These are phyloP conservation scores for Quadroppia sp. DNA, from an alignment of 2,888 invertebrate genomes.

Conservation along the genomic window DNA sequence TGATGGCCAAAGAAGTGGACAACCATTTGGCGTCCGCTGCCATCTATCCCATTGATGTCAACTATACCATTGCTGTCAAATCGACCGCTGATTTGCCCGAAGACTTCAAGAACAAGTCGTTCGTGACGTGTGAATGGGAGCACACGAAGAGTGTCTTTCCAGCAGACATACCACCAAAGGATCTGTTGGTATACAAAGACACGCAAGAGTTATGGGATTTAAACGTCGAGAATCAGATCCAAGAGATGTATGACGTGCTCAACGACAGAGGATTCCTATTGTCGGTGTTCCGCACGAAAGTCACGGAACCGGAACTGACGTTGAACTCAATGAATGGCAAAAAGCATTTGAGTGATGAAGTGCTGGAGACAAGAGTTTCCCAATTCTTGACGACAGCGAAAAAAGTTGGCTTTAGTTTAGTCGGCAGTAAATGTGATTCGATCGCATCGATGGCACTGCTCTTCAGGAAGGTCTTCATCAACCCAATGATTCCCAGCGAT, in stretches of 20 bases:
- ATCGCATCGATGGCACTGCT: conserved; percentile 59
- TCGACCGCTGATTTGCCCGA: conserved; percentile 52
- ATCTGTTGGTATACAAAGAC: conserved; percentile 50
- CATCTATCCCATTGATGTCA: conserved; percentile 54
- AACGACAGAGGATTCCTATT: conserved; percentile 67
- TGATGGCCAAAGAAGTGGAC: conserved; percentile 28
- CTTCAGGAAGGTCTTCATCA: conserved; percentile 58
- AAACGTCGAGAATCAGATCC: conserved; percentile 43
- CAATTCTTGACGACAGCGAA: neutral
- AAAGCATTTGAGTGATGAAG: neutral
- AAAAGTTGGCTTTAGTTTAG: conserved; percentile 40
- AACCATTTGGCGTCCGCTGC: conserved; percentile 38
- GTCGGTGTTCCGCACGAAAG: conserved; percentile 48
- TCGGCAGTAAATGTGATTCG: conserved; percentile 61
- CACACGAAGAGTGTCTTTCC: conserved; percentile 56
- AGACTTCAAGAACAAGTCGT: conserved; percentile 50
- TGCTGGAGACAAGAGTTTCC: neutral
- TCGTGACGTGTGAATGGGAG: conserved; percentile 65
- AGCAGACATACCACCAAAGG: conserved; percentile 47
- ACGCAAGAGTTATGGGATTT: conserved; percentile 1
- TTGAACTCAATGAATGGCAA: neutral
- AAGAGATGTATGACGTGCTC: conserved; percentile 57
- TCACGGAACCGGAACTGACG: neutral
- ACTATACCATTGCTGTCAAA: conserved; percentile 60
- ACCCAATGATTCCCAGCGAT: neutral